phyloP scores from a whole-genome alignment of 1,140 invertebrate species.

The Mylabris phalerata region DNA sequence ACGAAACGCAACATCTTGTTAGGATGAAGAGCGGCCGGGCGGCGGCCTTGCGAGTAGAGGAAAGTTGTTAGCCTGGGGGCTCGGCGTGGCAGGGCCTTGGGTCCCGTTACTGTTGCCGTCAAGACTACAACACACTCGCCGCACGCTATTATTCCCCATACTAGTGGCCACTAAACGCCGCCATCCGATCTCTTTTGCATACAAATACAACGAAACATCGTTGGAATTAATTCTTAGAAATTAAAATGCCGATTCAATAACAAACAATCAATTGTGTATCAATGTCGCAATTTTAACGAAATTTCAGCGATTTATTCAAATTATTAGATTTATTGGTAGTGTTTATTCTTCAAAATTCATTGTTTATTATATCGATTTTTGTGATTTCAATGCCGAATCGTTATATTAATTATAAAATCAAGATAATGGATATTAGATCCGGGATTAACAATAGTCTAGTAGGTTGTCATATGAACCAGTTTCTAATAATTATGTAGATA shows the following conservation, averaged over 20 bases:
- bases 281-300: not conserved
- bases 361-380: too few species aligned
- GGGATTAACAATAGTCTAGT: slow-evolving; percentile 7
- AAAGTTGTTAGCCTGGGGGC: slow-evolving; percentile 19
- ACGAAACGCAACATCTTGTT: too few species aligned
- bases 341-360: too few species aligned
- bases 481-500: slow-evolving; percentile 12
- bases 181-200: too few species aligned
- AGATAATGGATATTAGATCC: slow-evolving; percentile 4
- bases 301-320: too few species aligned
- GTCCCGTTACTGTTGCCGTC: slow-evolving; percentile 18
- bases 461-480: slow-evolving; percentile 15
- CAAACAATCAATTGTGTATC: not conserved
- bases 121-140: not conserved
- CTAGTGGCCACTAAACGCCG: too few species aligned
- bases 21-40: slow-evolving; percentile 17
- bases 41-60: slow-evolving; percentile 20
- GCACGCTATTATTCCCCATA: too few species aligned
- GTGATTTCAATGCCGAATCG: too few species aligned
- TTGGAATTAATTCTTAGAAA: too few species aligned
- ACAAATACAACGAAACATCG: too few species aligned
- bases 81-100: slow-evolving; percentile 25
- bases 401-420: not conserved
- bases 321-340: too few species aligned
- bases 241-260: not conserved